Percentiles rank a stretch among this genome's conserved stretches.
Evolutionary conservation across 2,888 invertebrate genomes (phyloP).

Genomic region (Tetheella fluctuosa): DNA sequence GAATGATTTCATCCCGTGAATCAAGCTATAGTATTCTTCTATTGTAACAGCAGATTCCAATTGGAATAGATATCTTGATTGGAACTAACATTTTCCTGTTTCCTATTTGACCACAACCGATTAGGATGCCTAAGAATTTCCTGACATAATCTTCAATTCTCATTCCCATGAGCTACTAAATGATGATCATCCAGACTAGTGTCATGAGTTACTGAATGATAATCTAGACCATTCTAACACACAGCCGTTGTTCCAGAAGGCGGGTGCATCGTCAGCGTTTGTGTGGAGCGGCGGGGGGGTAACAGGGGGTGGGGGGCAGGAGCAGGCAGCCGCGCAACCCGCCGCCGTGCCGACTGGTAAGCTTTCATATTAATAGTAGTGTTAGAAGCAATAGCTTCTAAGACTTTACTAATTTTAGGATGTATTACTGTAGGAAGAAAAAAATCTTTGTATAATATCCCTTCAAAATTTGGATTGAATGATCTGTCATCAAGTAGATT

Average conservation of each 20-base stretch:
- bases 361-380: slow-evolving; percentile 12
- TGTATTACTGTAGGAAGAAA: neutral
- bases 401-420: neutral
- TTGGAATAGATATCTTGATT: neutral
- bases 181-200: neutral
- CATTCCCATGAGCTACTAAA: neutral
- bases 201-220: neutral
- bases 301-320: slow-evolving; percentile 83
- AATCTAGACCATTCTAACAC: slow-evolving; percentile 27
- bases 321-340: slow-evolving; percentile 81
- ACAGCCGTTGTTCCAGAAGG: slow-evolving; percentile 85
- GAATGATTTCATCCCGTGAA: no score
- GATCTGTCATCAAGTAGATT: no score
- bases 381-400: neutral
- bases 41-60: neutral
- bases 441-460: no score
- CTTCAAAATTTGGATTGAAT: neutral
- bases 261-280: slow-evolving; percentile 84
- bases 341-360: slow-evolving; percentile 86
- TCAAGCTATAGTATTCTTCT: neutral
- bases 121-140: no score
- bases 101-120: neutral
- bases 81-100: neutral
- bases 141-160: no score
- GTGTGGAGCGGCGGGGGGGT: slow-evolving; percentile 85